These are phyloP conservation scores for Acanthosepion pharaonis DNA, from an alignment of 2,888 invertebrate genomes.

Conservation along the genomic window DNA sequence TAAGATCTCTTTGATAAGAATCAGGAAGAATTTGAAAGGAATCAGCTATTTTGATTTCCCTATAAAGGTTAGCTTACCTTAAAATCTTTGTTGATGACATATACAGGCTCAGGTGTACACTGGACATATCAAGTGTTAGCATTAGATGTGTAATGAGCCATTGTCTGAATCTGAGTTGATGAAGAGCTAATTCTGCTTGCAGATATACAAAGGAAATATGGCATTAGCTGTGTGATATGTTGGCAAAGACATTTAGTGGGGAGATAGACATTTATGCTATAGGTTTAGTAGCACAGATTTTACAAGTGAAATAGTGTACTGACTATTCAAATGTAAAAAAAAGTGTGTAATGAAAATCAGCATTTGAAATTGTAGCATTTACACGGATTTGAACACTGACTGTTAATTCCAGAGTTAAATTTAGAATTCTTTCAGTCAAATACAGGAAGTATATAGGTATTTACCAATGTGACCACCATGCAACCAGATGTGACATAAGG, in stretches of 20 bases:
- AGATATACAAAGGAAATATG: not conserved
- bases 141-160: not conserved
- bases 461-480: too few relatives aligned
- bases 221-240: not conserved
- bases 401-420: too few relatives aligned
- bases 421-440: not conserved
- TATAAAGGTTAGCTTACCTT: not conserved
- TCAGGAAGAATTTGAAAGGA: not conserved
- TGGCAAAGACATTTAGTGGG: not conserved
- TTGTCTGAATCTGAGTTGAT: not conserved
- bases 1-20: not conserved
- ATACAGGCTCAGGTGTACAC: constrained; percentile 33
- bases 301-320: not conserved
- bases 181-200: not conserved
- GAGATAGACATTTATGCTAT: not conserved
- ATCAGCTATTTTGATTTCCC: not conserved
- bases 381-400: too few relatives aligned
- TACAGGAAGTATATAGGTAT: too few relatives aligned
- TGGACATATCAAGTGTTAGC: constrained; percentile 11
- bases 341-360: too few relatives aligned
- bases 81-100: not conserved
- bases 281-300: not conserved
- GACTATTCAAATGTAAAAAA: too few relatives aligned
- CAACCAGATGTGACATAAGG: too few relatives aligned
- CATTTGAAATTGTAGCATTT: too few relatives aligned